Evolutionary conservation across 1,140 invertebrate genomes (phyloP).

Genomic region (Trichonephila inaurata): DNA sequence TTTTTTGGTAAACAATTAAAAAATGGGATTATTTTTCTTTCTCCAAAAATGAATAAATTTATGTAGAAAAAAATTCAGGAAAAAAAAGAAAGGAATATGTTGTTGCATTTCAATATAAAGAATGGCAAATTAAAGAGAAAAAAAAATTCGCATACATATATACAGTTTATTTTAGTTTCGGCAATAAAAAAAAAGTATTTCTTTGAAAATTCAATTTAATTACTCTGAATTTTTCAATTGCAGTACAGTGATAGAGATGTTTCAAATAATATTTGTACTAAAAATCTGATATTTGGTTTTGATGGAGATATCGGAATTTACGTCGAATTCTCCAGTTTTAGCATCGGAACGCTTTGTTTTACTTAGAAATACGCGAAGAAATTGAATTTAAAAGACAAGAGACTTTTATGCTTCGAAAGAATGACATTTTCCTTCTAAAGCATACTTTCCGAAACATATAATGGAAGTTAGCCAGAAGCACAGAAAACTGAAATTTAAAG

Average conservation of each 20-base stretch:
- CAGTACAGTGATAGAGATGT: not conserved
- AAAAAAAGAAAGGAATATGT: too few species aligned
- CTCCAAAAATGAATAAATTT: too few species aligned
- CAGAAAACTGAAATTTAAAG: conserved; percentile 30
- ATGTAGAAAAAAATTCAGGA: too few species aligned
- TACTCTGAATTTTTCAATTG: not conserved
- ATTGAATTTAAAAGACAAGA: conserved; percentile 24
- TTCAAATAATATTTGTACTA: not conserved
- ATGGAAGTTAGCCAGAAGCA: conserved; percentile 25
- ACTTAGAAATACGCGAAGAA: conserved; percentile 28
- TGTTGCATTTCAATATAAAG: too few species aligned
- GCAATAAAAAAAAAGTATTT: too few species aligned
- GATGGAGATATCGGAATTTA: not conserved
- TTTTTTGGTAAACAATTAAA: too few species aligned
- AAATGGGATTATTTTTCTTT: too few species aligned
- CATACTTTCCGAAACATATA: conserved; percentile 29
- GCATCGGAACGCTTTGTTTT: not conserved
- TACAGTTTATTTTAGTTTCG: too few species aligned
- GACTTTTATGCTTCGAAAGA: conserved; percentile 43
- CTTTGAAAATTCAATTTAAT: too few species aligned
- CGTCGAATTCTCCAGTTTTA: not conserved
- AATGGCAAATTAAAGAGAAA: too few species aligned
- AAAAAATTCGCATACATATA: too few species aligned
- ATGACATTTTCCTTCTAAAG: conserved; percentile 33
- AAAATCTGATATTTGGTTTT: not conserved